Percentiles rank a stretch among this genome's conserved stretches.
Conservation (phyloP, 1,140 invertebrate genomes). For the Bradysia coprophila region DNA sequence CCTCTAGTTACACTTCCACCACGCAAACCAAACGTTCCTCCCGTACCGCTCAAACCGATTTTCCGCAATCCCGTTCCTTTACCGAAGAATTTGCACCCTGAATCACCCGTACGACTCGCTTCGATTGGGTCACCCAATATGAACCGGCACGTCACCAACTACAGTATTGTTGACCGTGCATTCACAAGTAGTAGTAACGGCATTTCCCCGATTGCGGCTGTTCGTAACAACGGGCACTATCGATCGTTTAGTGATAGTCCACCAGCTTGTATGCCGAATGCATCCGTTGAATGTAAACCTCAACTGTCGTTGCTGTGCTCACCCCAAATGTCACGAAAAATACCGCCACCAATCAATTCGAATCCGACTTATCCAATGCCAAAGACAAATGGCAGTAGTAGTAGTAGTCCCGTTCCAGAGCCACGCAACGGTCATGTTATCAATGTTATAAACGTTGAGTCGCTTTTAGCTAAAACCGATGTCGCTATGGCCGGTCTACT, state of each 20-base stretch:
- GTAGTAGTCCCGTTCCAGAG: conserved; percentile 19
- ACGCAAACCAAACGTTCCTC: conserved; percentile 50
- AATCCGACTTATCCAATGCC: conserved; percentile 5
- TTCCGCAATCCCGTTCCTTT: conserved; percentile 24
- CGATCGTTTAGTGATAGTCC: conserved; percentile 5
- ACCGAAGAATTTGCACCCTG: conserved; percentile 15
- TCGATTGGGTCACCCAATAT: conserved; percentile 36
- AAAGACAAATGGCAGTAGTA: conserved; percentile 4
- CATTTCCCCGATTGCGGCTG: conserved; percentile 1
- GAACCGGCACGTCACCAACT: conserved; percentile 7
- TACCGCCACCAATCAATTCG: conserved; percentile 5
- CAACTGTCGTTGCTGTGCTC: conserved; percentile 19
- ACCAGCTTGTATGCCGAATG: conserved; percentile 4
- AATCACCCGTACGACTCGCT: conserved; percentile 25
- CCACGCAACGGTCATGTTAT: conserved; percentile 27
- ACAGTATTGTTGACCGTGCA: background rate
- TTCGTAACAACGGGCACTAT: conserved; percentile 3
- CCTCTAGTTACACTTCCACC: conserved; percentile 25
- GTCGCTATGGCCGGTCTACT: conserved; percentile 41
- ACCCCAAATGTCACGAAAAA: conserved; percentile 29
- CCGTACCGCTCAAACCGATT: conserved; percentile 39
- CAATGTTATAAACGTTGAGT: conserved; percentile 33
- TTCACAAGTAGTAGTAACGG: background rate
- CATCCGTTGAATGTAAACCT: conserved; percentile 4
- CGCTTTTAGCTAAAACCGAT: conserved; percentile 42